phyloP scores from a whole-genome alignment of 2,797 vertebrate genomes.

The Anisognathus igniventris region DNA sequence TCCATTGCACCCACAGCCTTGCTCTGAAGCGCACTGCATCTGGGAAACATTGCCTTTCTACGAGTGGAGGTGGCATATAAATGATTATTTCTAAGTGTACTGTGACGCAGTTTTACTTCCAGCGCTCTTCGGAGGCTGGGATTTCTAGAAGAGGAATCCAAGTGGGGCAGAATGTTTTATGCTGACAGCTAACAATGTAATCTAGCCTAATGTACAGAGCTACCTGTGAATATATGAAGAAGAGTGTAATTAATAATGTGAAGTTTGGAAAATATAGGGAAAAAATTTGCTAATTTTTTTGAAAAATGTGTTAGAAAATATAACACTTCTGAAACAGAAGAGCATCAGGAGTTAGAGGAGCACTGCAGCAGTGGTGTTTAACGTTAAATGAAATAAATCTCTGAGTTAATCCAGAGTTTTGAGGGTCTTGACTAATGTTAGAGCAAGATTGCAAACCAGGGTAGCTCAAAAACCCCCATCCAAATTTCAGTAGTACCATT shows the following conservation, averaged over 20 bases:
- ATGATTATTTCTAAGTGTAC: neutral
- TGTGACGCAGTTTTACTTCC: neutral
- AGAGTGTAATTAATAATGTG: neutral
- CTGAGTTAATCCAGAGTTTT: neutral
- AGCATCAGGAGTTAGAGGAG: neutral
- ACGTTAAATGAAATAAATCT: neutral
- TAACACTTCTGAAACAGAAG: neutral
- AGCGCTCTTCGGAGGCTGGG: neutral
- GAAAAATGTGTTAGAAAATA: neutral
- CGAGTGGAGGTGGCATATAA: neutral
- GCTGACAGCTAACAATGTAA: neutral
- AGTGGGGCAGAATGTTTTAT: neutral
- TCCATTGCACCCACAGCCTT: neutral
- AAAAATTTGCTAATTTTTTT: neutral
- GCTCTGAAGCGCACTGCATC: fast-evolving
- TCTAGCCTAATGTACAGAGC: neutral
- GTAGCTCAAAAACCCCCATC: neutral
- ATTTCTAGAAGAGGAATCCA: neutral
- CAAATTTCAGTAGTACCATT: neutral
- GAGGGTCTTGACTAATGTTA: neutral
- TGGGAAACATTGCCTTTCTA: neutral
- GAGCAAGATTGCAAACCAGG: neutral
- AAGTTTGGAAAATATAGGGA: neutral
- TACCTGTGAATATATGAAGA: neutral
- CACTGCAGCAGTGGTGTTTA: fast-evolving